phyloP scores from a whole-genome alignment of 2,113 vertebrate genomes.

The Hippolais icterina region DNA sequence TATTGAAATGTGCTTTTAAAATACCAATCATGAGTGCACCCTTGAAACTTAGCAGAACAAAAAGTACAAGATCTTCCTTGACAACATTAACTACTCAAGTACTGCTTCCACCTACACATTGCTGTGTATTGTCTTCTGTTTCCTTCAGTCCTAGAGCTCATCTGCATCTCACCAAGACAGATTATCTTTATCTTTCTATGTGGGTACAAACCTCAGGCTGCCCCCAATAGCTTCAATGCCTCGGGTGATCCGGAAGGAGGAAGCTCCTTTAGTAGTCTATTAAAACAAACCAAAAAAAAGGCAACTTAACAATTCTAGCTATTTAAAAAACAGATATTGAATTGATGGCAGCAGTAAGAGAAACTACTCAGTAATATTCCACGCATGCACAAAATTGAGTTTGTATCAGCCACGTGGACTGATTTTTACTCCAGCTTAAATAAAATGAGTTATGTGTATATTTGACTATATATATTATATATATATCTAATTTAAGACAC shows the following conservation, averaged over 20 bases:
- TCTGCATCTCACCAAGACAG: not conserved
- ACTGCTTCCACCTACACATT: not conserved
- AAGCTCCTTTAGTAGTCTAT: conserved; percentile 96
- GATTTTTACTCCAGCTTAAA: not conserved
- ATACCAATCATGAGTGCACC: not conserved
- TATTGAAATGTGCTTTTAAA: not conserved
- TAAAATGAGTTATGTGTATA: not conserved
- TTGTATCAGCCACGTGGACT: not conserved
- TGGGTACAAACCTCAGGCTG: conserved; percentile 83
- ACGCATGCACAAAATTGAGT: not conserved
- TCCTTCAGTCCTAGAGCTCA: not conserved
- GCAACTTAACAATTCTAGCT: not conserved
- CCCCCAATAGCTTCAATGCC: conserved; percentile 93
- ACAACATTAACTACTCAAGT: not conserved
- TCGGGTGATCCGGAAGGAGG: conserved; percentile 91
- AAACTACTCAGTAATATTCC: not conserved
- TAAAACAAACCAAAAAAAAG: not conserved
- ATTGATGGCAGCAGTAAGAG: not conserved
- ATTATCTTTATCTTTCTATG: not conserved
- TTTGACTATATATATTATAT: rapidly evolving
- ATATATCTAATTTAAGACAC: not conserved
- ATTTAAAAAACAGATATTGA: not conserved
- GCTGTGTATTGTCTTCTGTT: not conserved
- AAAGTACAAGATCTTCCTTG: not conserved
- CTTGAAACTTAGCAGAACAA: not conserved